Base-by-base conservation (phyloP, 2,888 invertebrate species). In the Amphipoea lucens region DNA sequence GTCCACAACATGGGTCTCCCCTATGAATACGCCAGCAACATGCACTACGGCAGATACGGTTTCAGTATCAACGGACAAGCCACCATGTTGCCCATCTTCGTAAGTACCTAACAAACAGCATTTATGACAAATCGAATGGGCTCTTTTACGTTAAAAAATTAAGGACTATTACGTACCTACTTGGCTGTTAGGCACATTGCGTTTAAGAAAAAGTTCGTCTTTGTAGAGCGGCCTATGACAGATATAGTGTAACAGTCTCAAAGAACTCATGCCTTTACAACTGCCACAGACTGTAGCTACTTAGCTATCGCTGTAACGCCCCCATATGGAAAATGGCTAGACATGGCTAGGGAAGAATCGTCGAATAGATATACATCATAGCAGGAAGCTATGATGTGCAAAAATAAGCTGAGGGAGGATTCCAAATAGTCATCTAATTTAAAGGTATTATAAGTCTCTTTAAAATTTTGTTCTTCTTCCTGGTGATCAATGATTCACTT, bases 1-100 rank as follows among this genome's bases (percentile, higher is more conserved):
- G 97, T 98, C 3, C 96, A 97, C 45, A 97, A 97, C 90, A 97
- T 97, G 88, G 97, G 97, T 0, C 94, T 97, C 40, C 94, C 95
- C 1, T 98, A 98, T 87, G 98, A 98, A 92, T 98, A 98, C 86
- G 96, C 95, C 36, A 98, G 98, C 91, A 96, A 97, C 65, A 97
- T 98, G 97, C 98, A 98, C 91, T 98, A 98, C 90, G 97, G 97
- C 69, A 94, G 96, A 12, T 94, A 95, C 69, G 98, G 97, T 0
- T 98, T 98, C 92, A 97, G 97, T 14, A 97, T 93, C 88, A 97
- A 98, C 91, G 97, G 97, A 5, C 93, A 96, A 84, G 93, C 96
- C 2, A 98, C 98, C 4, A 97, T 98, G 77, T 95, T 97, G n/a
- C 97, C 98, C 4, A 82, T 90, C 40, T 78, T 78, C 74, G 93